Evolutionary conservation across 2,113 vertebrate genomes (phyloP).

Genomic region (Hoplias malabaricus): DNA sequence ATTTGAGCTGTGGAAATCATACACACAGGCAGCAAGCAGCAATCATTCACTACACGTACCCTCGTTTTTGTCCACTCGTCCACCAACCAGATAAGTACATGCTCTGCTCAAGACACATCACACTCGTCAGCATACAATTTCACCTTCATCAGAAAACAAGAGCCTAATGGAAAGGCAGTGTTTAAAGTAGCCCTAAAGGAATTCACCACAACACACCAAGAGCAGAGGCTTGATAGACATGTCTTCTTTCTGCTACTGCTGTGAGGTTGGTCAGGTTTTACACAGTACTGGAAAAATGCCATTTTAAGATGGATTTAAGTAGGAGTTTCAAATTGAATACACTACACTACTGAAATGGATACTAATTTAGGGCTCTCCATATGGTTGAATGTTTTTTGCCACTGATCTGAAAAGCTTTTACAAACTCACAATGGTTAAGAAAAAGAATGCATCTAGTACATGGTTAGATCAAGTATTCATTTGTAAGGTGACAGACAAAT

Average conservation of each 20-base stretch:
- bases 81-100: background rate
- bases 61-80: background rate
- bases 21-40: conserved; percentile 46
- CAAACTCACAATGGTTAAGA: no score
- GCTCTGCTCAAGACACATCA: background rate
- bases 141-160: background rate
- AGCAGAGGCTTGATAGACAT: background rate
- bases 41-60: background rate
- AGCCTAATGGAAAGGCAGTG: background rate
- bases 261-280: background rate
- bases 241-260: background rate
- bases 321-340: background rate
- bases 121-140: background rate
- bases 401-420: no score
- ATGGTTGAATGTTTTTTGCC: no score
- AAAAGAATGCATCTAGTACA: no score
- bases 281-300: background rate
- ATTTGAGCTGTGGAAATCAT: conserved; percentile 63
- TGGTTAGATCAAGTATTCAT: no score
- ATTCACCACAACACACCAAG: background rate
- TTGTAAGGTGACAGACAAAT: no score
- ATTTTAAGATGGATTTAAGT: background rate
- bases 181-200: background rate
- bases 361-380: no score
- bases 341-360: no score